These are phyloP conservation scores for Arrhamphus sclerolepis DNA, from an alignment of 2,797 vertebrate species.

Conservation along the genomic window DNA sequence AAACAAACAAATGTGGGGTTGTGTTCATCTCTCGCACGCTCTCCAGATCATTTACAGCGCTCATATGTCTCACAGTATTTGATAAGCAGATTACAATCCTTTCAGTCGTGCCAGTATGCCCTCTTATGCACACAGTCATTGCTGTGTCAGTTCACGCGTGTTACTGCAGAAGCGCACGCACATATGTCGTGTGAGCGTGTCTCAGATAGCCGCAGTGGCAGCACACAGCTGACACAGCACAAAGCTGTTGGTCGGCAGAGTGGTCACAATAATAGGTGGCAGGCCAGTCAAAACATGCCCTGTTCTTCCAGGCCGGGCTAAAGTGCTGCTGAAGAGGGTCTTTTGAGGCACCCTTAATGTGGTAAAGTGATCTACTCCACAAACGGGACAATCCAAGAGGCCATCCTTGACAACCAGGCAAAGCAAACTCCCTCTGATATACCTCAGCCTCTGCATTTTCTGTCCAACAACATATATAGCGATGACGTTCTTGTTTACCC, in stretches of 20 bases:
- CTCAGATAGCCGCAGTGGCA: slow-evolving; percentile 23
- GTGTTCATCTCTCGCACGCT: no score
- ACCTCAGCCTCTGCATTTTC: slow-evolving; percentile 48
- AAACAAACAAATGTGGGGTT: slow-evolving; percentile 5
- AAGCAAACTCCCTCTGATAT: slow-evolving; percentile 71
- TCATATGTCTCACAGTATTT: slow-evolving; percentile 10
- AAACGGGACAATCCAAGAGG: slow-evolving; percentile 84
- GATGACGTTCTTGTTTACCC: neutral
- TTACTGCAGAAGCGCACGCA: slow-evolving; percentile 17
- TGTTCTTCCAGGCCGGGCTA: slow-evolving; percentile 76
- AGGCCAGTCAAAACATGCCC: slow-evolving; percentile 84
- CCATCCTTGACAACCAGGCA: slow-evolving; percentile 78
- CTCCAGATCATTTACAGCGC: neutral
- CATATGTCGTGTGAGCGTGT: slow-evolving; percentile 24
- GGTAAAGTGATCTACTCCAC: slow-evolving; percentile 85
- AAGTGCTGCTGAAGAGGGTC: slow-evolving; percentile 83
- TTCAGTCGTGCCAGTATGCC: slow-evolving; percentile 15
- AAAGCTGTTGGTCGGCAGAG: slow-evolving; percentile 66
- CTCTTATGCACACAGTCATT: slow-evolving; percentile 4
- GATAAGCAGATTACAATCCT: slow-evolving; percentile 8
- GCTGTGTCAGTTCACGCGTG: neutral
- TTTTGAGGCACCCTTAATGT: slow-evolving; percentile 82
- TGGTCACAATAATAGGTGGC: slow-evolving; percentile 82
- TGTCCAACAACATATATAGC: slow-evolving; percentile 12
- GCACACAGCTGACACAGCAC: slow-evolving; percentile 39